Conservation (phyloP, 2,797 vertebrate genomes). For the Karalla daura region DNA sequence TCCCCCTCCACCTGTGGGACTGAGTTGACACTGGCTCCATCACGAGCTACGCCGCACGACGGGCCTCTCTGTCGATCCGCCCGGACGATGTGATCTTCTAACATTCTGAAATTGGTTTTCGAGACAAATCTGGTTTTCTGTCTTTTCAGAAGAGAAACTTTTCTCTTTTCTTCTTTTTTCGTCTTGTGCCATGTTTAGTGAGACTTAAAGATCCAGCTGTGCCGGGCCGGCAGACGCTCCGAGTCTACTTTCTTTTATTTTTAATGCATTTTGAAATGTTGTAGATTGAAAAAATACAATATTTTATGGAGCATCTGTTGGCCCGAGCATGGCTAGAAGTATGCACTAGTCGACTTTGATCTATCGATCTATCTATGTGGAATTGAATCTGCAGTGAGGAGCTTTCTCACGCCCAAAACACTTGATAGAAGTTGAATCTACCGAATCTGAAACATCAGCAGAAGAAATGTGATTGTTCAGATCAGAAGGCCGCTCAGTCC, state of each 20-base stretch:
- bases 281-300: neutral
- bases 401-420: neutral
- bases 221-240: constrained; percentile 5
- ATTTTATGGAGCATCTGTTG: constrained; percentile 15
- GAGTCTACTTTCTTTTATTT: constrained; percentile 3
- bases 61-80: constrained; percentile 34
- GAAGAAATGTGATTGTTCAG: neutral
- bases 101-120: neutral
- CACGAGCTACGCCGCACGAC: neutral
- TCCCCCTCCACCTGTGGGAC: constrained; percentile 67
- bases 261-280: neutral
- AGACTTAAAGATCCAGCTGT: constrained; percentile 11
- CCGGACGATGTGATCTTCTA: constrained; percentile 22
- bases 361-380: neutral
- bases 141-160: too few species aligned
- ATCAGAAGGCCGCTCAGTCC: constrained; percentile 45
- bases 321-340: neutral
- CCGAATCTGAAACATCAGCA: neutral
- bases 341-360: too few species aligned
- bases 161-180: neutral
- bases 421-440: neutral
- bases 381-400: neutral
- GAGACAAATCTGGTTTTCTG: constrained; percentile 14
- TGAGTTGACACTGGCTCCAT: constrained; percentile 42
- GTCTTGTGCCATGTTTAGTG: neutral